Percentiles rank a stretch among this genome's conserved stretches.
These are phyloP conservation scores for Octomys mimax DNA, from an alignment of 2,797 vertebrate species.

Conservation along the genomic window DNA sequence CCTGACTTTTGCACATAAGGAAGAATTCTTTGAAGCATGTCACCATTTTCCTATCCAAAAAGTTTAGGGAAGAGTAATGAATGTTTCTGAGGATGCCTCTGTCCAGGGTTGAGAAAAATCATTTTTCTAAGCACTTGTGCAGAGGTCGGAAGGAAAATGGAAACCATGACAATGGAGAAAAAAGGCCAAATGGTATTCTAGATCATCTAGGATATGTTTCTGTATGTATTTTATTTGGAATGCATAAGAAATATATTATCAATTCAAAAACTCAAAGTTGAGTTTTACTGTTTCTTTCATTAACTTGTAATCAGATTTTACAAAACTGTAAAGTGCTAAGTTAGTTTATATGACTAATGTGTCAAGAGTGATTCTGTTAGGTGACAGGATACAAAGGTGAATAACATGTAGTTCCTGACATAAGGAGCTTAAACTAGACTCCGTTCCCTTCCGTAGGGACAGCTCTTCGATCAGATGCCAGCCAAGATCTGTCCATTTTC, in stretches of 20 bases:
- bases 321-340: neutral
- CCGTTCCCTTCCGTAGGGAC: neutral
- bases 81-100: neutral
- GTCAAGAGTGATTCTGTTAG: neutral
- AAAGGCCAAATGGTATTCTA: neutral
- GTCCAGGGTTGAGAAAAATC: neutral
- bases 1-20: neutral
- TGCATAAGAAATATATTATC: neutral
- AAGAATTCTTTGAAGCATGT: neutral
- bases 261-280: constrained; percentile 20
- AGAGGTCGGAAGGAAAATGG: constrained; percentile 24
- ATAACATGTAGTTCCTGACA: neutral
- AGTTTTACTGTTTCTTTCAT: constrained; percentile 3
- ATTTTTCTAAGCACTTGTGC: neutral
- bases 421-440: constrained; percentile 33
- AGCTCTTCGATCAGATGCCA: neutral
- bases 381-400: neutral
- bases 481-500: neutral
- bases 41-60: neutral
- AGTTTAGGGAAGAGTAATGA: neutral
- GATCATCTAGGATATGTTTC: neutral
- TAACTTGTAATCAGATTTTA: neutral
- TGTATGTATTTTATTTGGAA: constrained; percentile 36
- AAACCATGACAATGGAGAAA: neutral
- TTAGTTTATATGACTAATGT: neutral